Base-by-base conservation (phyloP, 1,140 invertebrate species). In the Lycorma delicatula region DNA sequence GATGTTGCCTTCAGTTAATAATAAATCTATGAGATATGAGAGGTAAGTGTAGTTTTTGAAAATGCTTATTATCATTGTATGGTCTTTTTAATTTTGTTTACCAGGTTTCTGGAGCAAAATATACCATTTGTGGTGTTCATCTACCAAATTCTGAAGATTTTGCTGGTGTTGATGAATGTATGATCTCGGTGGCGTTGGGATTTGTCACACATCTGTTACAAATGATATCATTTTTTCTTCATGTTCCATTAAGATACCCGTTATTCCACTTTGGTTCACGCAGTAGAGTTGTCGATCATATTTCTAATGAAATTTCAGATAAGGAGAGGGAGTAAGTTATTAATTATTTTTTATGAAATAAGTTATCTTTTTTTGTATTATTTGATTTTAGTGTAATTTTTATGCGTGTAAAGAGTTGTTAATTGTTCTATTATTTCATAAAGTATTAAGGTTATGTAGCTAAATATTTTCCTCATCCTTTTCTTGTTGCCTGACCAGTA, bases 241-340 rank as follows among this genome's bases (percentile, higher is more conserved):
- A 91, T 71, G 75, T 91, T 61, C 88, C 90, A 57, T 74, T 91
- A 12, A 79, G 89, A 60, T 90, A 92, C 74, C 83, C 85, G 13
- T 79, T 92, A 34, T 73, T 79, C 27, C 81, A 87, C 72, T 81
- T 81, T 62, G 87, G 89, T 2, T 92, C 89, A 7, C 74, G 82
- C 26, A 87, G 87, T 54, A 78, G 80, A 64, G 87, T 93, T 58
- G 75, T 80, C 13, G 89, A 93, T 71, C 82, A 88, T 64, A 81
- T 91, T 53, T 85, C 81, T 51, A 76, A 79, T 27, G 79, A 80
- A 62, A 72, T 91, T 56, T 78, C 81, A 36, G 85, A 89, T 50
- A 80, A 79, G 55, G 85, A 89, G 61, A 75, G 85, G 76, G 83
- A 88, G 87, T 91, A 71, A 77, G 81, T 65, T 20, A n/a, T n/a